Evolutionary conservation across 2,888 invertebrate genomes (phyloP), one percentile per base, ranked within the genome.

Genomic region (Phaedon cochleariae): DNA sequence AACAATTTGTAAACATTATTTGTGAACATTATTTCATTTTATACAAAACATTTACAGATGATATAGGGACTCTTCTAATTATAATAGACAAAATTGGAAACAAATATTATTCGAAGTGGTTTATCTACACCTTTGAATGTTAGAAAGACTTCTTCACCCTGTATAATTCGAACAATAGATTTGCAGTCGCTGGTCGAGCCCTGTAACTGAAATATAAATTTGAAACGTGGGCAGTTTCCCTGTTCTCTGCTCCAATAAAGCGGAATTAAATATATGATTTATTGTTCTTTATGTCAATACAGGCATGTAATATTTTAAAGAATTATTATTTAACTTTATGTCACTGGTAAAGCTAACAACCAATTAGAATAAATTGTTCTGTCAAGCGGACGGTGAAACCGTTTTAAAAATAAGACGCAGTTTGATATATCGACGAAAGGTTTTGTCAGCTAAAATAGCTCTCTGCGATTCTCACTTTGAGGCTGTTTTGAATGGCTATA

Each of bases 381-480:
- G 77, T 78, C 78, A 75, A 69, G 73, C 65, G 74, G 65, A 68
- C 71, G 73, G 74, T 76, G 73, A 78, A 77, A 76, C 76, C 74
- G 78, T 65, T 78, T 80, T 79, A 80, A 80, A 81, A 80, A 80
- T 81, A 81, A 82, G 81, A 80, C 77, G 78, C 74, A 73, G 72
- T 76, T 77, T 80, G 80, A 82, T 82, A 81, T 82, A 82, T 82
- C 75, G 80, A 74, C 77, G 76, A 72, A 78, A 80, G 82, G 81
- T 81, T 82, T 82, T 81, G 80, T 81, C 81, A 81, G 82, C 77
- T 81, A 78, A 79, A 82, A 82, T 81, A 80, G 80, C 78, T 75
- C 74, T 78, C 75, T 74, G 75, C 80, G 77, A 77, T 79, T 78
- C 77, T 76, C 79, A 77, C 79, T 79, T 79, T 77, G 77, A 74